Base-by-base conservation (phyloP, 2,113 vertebrate species). In the Lamprotornis superbus region DNA sequence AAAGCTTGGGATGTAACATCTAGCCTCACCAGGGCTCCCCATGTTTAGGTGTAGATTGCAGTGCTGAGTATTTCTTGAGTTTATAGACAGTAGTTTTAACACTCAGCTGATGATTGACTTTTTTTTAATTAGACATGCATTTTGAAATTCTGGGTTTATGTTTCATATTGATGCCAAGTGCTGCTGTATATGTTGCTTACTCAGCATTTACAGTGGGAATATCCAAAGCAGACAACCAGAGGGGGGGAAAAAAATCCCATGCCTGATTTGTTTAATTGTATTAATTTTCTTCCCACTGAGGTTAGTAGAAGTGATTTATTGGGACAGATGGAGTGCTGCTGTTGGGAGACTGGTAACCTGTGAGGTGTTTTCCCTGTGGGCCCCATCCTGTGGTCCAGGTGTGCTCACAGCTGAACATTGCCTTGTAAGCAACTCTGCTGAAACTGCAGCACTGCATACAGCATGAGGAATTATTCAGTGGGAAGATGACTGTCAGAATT, bases 391-490 rank as follows among this genome's bases (percentile, higher is more conserved):
- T 10, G 2, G 12, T 33, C 63, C 8, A 9, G 40, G 39, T 37
- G 49, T 70, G 74, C 84, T 88, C 0, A 0, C 37, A n/a, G 61
- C 69, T 49, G 61, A 40, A 10, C 4, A 2, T 27, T 42, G 14
- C 63, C 47, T 79, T 1, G 0, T 18, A 42, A 89, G 67, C 31
- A 65, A 1, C 56, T 76, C 65, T 40, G 46, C 47, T 52, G 69
- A 57, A 79, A 33, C 35, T 8, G 7, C 63, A 59, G 78, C 27
- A 0, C 47, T 61, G 50, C 44, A 17, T 49, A 17, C 0, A 0
- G 8, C 8, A 39, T 20, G 40, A 56, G 60, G 37, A 78, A 52
- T 93, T 88, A 74, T 19, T 77, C 22, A 21, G 22, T 1, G 9
- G 55, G 49, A 83, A 77, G 20, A 71, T 4, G 44, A 75, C 39